Evolutionary conservation across 2,113 vertebrate genomes (phyloP).

Genomic region (Triplophysa siluroides): DNA sequence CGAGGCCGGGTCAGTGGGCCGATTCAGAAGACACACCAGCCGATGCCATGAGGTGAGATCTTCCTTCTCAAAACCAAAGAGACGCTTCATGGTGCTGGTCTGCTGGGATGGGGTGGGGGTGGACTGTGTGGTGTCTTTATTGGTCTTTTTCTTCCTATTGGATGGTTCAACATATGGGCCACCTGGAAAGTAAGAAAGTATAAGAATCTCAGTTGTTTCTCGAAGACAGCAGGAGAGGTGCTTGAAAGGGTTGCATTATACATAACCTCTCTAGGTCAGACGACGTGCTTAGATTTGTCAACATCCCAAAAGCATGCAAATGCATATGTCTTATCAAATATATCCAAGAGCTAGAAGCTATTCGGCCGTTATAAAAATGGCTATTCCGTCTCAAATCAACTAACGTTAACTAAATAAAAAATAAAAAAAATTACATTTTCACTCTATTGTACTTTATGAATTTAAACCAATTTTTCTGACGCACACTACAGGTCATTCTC

Average conservation of each 20-base stretch:
- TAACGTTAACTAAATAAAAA: too few relatives aligned
- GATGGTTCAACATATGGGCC: conserved; percentile 45
- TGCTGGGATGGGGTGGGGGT: background rate
- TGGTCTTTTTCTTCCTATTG: conserved; percentile 35
- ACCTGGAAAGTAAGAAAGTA: conserved; percentile 49
- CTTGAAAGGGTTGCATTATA: background rate
- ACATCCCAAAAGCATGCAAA: too few relatives aligned
- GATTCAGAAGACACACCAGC: conserved; percentile 80
- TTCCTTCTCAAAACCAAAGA: conserved; percentile 82
- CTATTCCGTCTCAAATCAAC: too few relatives aligned
- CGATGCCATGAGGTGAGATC: conserved; percentile 80
- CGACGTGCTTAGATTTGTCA: background rate
- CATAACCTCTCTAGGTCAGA: background rate
- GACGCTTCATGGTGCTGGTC: conserved; percentile 66
- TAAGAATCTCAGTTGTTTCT: background rate
- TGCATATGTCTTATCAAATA: too few relatives aligned
- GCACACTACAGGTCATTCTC: background rate
- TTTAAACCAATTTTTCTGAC: background rate
- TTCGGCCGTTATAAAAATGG: too few relatives aligned
- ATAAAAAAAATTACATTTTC: background rate
- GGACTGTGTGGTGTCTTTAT: conserved; percentile 50
- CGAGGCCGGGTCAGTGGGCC: conserved; percentile 83
- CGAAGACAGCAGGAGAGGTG: background rate
- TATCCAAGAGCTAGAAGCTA: too few relatives aligned
- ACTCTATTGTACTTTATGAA: background rate